These are phyloP conservation scores for Prolemur simus DNA, from an alignment of 2,113 vertebrate species.

Conservation along the genomic window DNA sequence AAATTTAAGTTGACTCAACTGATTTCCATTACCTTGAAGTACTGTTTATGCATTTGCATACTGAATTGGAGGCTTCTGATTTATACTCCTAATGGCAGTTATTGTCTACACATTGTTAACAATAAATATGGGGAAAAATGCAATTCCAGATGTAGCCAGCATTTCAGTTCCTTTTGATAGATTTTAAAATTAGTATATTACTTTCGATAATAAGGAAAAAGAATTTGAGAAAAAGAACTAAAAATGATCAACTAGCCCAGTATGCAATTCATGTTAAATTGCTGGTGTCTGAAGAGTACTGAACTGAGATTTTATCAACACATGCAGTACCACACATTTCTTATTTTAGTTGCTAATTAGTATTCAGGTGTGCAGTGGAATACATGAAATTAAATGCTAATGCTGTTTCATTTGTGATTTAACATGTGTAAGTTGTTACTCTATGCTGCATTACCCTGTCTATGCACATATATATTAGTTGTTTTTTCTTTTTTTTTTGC, in stretches of 20 bases:
- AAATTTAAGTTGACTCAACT: background rate
- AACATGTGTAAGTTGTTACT: slow-evolving; percentile 18
- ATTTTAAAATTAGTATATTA: slow-evolving; percentile 44
- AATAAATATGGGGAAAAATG: slow-evolving; percentile 61
- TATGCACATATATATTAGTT: slow-evolving; percentile 14
- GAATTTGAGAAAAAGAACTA: slow-evolving; percentile 35
- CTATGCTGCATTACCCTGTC: background rate
- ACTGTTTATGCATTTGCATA: background rate
- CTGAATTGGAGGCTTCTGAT: background rate
- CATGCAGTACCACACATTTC: slow-evolving; percentile 57
- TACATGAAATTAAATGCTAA: slow-evolving; percentile 58
- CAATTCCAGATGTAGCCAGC: slow-evolving; percentile 17
- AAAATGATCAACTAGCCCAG: background rate
- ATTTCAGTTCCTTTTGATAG: slow-evolving; percentile 43
- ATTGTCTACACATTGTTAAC: background rate
- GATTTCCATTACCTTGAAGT: slow-evolving; percentile 23
- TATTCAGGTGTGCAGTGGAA: slow-evolving; percentile 61
- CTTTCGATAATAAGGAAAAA: slow-evolving; percentile 25
- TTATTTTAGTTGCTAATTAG: slow-evolving; percentile 62
- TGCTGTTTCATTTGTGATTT: slow-evolving; percentile 59
- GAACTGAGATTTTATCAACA: slow-evolving; percentile 70
- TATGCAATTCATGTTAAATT: slow-evolving; percentile 59
- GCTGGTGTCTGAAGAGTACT: slow-evolving; percentile 59
- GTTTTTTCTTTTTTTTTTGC: slow-evolving; percentile 57
- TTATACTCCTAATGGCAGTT: background rate